phyloP scores from a whole-genome alignment of 2,888 invertebrate genomes.

The Bursaphelenchus okinawaensis region DNA sequence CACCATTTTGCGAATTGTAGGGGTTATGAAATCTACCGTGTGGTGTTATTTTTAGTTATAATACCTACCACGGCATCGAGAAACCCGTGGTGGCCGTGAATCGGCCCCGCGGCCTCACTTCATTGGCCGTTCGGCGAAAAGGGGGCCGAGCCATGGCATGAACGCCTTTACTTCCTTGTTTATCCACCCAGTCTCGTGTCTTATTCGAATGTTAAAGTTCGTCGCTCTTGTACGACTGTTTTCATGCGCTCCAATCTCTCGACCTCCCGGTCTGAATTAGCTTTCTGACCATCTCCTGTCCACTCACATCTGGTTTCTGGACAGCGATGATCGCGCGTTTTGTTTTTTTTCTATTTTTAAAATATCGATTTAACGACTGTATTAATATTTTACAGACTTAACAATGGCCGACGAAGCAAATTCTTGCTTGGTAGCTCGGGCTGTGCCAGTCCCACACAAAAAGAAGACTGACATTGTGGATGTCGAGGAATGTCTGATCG shows the following conservation, averaged over 20 bases:
- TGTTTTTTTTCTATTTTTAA: neutral
- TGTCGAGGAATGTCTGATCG: slow-evolving; percentile 1
- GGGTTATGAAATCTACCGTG: too few species aligned
- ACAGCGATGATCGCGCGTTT: neutral
- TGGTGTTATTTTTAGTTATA: too few species aligned
- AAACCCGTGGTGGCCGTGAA: neutral
- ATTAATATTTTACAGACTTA: neutral
- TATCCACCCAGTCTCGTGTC: neutral
- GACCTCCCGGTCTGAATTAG: neutral
- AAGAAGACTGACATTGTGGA: neutral
- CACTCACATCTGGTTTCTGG: neutral
- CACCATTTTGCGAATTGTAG: too few species aligned
- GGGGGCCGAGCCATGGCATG: neutral
- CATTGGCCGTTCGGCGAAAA: neutral
- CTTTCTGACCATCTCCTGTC: neutral
- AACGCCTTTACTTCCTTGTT: neutral
- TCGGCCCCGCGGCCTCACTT: neutral
- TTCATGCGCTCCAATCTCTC: neutral
- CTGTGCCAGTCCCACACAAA: slow-evolving; percentile 25
- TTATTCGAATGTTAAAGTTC: neutral
- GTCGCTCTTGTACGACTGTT: neutral
- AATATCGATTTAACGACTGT: neutral
- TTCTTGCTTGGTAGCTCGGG: slow-evolving; percentile 30
- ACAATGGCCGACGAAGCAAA: neutral
- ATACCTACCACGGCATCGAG: too few species aligned